phyloP scores from a whole-genome alignment of 2,888 invertebrate species.

The Agrochola circellaris region DNA sequence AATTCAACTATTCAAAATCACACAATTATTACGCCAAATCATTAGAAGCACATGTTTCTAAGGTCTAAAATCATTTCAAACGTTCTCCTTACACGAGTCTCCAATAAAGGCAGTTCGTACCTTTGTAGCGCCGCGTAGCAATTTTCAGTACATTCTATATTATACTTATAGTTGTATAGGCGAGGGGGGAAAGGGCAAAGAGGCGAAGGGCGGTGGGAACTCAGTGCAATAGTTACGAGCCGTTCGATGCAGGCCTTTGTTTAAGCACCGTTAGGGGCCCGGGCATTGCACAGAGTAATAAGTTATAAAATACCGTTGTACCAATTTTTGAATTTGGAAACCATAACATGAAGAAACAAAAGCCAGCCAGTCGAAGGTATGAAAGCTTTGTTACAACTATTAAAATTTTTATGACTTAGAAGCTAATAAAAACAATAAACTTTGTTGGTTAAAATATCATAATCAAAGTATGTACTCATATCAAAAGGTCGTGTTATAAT shows the following conservation, averaged over 20 bases:
- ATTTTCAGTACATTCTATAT: slow-evolving; percentile 54
- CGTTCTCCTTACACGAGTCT: slow-evolving; percentile 8
- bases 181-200: slow-evolving; percentile 43
- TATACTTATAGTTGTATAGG: slow-evolving; percentile 36
- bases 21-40: background rate
- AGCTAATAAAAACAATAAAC: slow-evolving; percentile 28
- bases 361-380: background rate
- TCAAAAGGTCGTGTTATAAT: slow-evolving; percentile 29
- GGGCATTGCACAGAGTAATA: slow-evolving; percentile 46
- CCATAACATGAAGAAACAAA: slow-evolving; percentile 2
- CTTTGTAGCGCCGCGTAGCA: slow-evolving; percentile 47
- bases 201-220: slow-evolving; percentile 67
- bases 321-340: slow-evolving; percentile 31
- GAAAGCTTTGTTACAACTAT: slow-evolving; percentile 6
- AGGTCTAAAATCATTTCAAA: slow-evolving; percentile 7
- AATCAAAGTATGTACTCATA: slow-evolving; percentile 13
- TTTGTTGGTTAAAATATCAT: slow-evolving; percentile 23
- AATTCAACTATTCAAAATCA: background rate
- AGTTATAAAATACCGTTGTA: slow-evolving; percentile 19
- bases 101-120: slow-evolving; percentile 33
- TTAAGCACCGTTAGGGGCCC: slow-evolving; percentile 71
- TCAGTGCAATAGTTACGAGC: slow-evolving; percentile 70
- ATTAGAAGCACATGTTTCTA: background rate
- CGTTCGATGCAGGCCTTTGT: slow-evolving; percentile 82
- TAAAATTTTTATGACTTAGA: slow-evolving; percentile 15